Percentiles rank a stretch among this genome's conserved stretches.
These are phyloP conservation scores for Halisarca cf. caerulea DNA, from an alignment of 37 sponge, comb jelly and placozoan genomes.

Conservation along the genomic window DNA sequence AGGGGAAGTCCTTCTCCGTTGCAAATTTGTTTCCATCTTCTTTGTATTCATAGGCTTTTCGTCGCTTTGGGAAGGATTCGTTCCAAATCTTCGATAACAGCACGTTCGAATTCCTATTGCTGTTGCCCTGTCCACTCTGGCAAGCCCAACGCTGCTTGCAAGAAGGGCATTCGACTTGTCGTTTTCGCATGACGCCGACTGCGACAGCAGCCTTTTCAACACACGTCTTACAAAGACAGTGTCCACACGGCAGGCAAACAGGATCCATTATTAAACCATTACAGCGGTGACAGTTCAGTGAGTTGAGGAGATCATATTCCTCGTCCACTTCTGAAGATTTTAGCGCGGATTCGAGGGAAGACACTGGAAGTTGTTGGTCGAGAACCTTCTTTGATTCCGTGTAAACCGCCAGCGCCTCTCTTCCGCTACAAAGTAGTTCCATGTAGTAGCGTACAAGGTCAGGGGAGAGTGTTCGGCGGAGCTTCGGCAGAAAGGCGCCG, in stretches of 20 bases:
- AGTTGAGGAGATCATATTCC: neutral
- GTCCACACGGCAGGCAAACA: slow-evolving; percentile 78
- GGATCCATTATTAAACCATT: slow-evolving; percentile 61
- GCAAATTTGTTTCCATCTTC: slow-evolving; percentile 69
- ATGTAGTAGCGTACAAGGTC: too few relatives aligned
- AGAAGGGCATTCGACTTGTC: slow-evolving; percentile 29
- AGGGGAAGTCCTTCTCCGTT: slow-evolving; percentile 41
- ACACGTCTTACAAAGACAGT: slow-evolving; percentile 63
- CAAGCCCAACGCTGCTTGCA: slow-evolving; percentile 34
- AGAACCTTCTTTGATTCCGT: neutral
- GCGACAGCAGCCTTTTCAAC: neutral
- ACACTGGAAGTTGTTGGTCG: neutral
- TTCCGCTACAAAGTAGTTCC: neutral
- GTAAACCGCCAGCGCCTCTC: neutral
- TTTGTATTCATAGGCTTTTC: neutral
- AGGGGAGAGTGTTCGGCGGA: neutral
- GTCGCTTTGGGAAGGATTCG: slow-evolving; percentile 49
- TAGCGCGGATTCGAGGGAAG: neutral
- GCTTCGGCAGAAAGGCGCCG: neutral
- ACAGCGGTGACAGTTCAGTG: slow-evolving; percentile 45
- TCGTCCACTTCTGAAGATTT: neutral
- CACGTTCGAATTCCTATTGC: slow-evolving; percentile 45
- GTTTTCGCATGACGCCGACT: neutral
- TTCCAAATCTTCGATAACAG: slow-evolving; percentile 43
- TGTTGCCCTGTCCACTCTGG: neutral